A percentile compares a stretch with the other conserved stretches of the same genome.
Conservation (phyloP, 2,113 vertebrate species). For the Elaphurus davidianus region DNA sequence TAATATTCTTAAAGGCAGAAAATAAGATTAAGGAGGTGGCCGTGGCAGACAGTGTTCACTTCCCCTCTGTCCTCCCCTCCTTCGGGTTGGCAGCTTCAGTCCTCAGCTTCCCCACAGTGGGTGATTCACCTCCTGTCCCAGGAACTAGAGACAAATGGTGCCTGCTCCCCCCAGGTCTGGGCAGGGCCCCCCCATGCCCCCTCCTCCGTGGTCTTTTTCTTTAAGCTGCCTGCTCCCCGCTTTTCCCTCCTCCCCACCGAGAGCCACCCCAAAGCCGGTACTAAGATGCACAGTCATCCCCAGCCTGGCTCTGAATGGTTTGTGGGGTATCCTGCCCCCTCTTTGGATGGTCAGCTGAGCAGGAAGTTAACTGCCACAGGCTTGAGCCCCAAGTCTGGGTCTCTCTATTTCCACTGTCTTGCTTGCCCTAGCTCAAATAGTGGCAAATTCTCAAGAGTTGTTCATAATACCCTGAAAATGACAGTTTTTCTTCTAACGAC, state of each 20-base stretch:
- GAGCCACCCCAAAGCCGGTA: neutral
- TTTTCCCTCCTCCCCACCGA: rapidly evolving
- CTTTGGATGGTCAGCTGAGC: neutral
- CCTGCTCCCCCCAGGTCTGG: neutral
- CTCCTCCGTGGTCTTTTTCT: neutral
- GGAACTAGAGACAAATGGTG: neutral
- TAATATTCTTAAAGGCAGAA: neutral
- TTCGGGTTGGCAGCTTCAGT: neutral
- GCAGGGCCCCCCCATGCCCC: rapidly evolving
- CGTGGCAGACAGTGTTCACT: neutral
- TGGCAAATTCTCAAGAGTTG: neutral
- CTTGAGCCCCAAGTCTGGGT: neutral
- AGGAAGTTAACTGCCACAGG: neutral
- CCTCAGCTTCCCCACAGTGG: neutral
- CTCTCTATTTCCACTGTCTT: neutral
- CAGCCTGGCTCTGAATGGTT: neutral
- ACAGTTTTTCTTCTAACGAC: neutral
- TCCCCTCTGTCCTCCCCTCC: neutral
- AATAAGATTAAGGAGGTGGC: neutral
- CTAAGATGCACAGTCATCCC: neutral
- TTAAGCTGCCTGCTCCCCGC: neutral
- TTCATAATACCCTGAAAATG: neutral
- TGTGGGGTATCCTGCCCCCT: neutral
- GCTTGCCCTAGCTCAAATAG: neutral
- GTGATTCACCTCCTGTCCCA: neutral